Evolutionary conservation across 2,797 vertebrate species (phyloP).

Genomic region (Leuciscus waleckii): DNA sequence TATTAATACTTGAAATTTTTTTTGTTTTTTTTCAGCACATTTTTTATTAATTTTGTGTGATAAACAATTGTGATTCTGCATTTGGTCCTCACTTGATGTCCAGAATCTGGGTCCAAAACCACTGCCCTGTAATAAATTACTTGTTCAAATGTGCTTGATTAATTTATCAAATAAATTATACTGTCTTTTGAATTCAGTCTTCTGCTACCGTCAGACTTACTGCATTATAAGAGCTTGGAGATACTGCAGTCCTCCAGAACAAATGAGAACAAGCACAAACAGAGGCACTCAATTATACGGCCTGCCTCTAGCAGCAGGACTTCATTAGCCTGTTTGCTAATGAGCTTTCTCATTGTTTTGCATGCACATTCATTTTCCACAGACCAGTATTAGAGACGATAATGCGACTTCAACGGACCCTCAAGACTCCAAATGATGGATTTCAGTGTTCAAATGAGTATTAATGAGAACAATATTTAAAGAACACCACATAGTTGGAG

Average conservation of each 20-base stretch:
- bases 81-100: background rate
- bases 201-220: conserved; percentile 6
- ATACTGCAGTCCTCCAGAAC: conserved; percentile 19
- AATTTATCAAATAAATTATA: background rate
- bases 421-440: conserved; percentile 25
- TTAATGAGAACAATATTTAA: conserved; percentile 44
- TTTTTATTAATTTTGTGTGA: background rate
- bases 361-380: conserved; percentile 44
- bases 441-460: conserved; percentile 35
- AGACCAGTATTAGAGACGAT: conserved; percentile 45
- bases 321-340: conserved; percentile 63
- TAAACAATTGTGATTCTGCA: background rate
- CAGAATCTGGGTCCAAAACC: background rate
- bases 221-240: conserved; percentile 11
- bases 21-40: background rate
- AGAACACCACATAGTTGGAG: background rate
- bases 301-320: conserved; percentile 54
- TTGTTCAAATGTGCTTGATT: background rate
- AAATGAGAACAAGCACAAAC: conserved; percentile 42
- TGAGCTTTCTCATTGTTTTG: conserved; percentile 53
- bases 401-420: conserved; percentile 35
- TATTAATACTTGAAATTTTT: background rate
- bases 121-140: background rate
- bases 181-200: background rate
- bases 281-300: conserved; percentile 41